A percentile compares a stretch with the other conserved stretches of the same genome.
Evolutionary conservation across 2,797 vertebrate genomes (phyloP).

Genomic region (Poecilia velifera): DNA sequence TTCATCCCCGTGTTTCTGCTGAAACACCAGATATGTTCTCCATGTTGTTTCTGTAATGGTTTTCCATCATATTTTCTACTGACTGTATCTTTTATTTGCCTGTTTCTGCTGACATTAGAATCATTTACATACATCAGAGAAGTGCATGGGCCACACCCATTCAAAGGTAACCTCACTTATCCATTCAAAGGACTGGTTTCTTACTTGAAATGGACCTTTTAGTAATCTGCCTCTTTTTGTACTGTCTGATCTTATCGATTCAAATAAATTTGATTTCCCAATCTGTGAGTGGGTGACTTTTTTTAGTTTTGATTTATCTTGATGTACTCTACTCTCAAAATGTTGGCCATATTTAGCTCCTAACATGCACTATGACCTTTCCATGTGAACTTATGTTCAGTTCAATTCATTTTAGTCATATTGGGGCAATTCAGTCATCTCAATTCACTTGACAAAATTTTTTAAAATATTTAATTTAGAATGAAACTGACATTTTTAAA

Average conservation of each 20-base stretch:
- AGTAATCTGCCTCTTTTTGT: conserved; percentile 67
- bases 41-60: conserved; percentile 6
- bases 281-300: conserved; percentile 4
- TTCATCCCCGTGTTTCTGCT: conserved; percentile 9
- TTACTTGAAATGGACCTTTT: conserved; percentile 69
- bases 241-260: conserved; percentile 61
- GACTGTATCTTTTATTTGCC: background rate
- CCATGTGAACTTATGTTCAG: background rate
- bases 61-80: background rate
- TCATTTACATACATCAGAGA: conserved; percentile 17
- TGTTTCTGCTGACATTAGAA: conserved; percentile 13
- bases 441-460: no score
- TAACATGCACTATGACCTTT: background rate
- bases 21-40: background rate
- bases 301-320: background rate
- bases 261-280: conserved; percentile 71
- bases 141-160: conserved; percentile 25
- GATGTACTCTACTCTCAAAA: background rate
- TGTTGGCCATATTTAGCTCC: background rate
- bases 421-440: no score
- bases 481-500: no score
- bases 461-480: no score
- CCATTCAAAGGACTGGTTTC: conserved; percentile 66
- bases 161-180: conserved; percentile 39
- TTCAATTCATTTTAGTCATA: no score